phyloP scores from a whole-genome alignment of 1,140 invertebrate species.

The Liolophura sinensis region DNA sequence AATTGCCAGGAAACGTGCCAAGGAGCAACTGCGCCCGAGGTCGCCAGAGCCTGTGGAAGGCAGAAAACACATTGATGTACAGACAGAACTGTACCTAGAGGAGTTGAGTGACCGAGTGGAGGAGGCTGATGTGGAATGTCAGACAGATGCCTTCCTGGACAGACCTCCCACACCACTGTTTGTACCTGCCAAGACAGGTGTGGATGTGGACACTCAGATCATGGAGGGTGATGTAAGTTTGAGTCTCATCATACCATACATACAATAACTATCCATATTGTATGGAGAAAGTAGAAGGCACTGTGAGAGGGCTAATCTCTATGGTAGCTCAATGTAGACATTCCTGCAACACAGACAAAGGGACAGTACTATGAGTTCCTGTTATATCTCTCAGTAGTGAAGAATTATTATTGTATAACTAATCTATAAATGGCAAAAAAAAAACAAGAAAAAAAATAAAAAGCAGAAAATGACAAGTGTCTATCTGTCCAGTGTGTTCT shows the following conservation, averaged over 20 bases:
- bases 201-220: conserved; percentile 83
- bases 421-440: too few species aligned
- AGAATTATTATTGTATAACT: too few species aligned
- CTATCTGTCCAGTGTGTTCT: too few species aligned
- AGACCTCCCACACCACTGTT: conserved; percentile 73
- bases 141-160: conserved; percentile 85
- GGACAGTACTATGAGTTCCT: too few species aligned
- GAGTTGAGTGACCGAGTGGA: conserved; percentile 67
- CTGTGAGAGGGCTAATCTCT: too few species aligned
- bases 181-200: conserved; percentile 76
- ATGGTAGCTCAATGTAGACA: too few species aligned
- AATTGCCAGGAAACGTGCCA: conserved; percentile 56
- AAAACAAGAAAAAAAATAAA: too few species aligned
- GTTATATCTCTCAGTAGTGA: too few species aligned
- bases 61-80: conserved; percentile 78
- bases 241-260: conserved; percentile 1
- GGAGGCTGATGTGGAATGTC: conserved; percentile 75
- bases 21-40: conserved; percentile 52
- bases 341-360: too few species aligned
- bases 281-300: too few species aligned
- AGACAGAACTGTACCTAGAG: conserved; percentile 86
- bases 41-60: conserved; percentile 69
- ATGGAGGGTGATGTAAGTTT: conserved; percentile 80
- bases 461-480: too few species aligned
- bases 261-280: too few species aligned